A percentile compares a stretch with the other conserved stretches of the same genome.
Evolutionary conservation across 2,888 invertebrate genomes (phyloP).

Genomic region (Synergus gifuensis): DNA sequence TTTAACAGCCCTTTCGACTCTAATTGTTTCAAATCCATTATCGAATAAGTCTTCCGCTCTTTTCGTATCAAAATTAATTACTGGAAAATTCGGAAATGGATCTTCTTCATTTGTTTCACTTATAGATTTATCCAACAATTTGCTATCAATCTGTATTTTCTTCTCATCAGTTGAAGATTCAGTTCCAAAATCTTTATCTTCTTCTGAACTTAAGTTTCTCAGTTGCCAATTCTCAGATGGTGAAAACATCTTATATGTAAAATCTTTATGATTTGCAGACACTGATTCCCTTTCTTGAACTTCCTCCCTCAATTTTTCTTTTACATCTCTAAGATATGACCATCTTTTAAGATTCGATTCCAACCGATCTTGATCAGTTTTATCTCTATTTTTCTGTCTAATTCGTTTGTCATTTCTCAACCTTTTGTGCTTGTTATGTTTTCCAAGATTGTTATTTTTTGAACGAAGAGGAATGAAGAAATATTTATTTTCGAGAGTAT

Average conservation of each 20-base stretch:
- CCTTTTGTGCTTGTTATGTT: not conserved
- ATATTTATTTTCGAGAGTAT: not conserved
- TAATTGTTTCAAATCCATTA: not conserved
- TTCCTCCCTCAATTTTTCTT: not conserved
- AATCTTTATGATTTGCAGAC: not conserved
- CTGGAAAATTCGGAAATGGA: not conserved
- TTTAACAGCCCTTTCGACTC: not conserved
- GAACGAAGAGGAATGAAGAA: not conserved
- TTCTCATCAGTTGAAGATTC: not conserved
- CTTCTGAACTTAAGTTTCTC: not conserved
- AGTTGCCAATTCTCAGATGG: not conserved
- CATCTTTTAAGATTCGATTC: not conserved
- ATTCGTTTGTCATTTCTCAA: not conserved
- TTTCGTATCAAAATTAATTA: not conserved
- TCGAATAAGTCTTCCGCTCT: not conserved
- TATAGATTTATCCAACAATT: conserved; percentile 6
- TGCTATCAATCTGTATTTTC: not conserved
- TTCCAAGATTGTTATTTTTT: not conserved
- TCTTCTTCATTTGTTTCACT: not conserved
- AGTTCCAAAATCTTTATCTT: not conserved
- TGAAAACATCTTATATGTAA: not conserved
- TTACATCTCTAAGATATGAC: not conserved
- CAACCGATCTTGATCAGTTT: too few species aligned
- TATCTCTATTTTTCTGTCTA: not conserved
- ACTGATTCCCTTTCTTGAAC: not conserved